A percentile compares a stretch with the other conserved stretches of the same genome.
phyloP scores from a whole-genome alignment of 1,140 invertebrate species.

The Probaryconus sp. region DNA sequence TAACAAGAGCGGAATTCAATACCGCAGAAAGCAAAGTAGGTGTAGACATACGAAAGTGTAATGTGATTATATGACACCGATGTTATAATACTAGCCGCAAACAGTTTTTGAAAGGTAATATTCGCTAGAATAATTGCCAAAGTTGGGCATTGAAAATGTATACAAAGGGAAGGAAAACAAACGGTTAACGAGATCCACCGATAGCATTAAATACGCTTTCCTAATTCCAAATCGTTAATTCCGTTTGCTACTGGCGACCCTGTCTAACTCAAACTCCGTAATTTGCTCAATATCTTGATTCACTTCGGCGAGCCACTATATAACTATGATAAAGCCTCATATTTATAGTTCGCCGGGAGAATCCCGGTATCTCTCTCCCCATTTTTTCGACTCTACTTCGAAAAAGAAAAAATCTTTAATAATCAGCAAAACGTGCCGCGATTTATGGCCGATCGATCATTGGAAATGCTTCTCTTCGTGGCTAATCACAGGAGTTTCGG shows the following conservation, averaged over 20 bases:
- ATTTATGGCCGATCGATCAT: constrained; percentile 15
- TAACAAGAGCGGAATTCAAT: not conserved
- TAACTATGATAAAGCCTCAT: constrained; percentile 28
- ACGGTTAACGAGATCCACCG: constrained; percentile 39
- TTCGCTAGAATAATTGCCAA: constrained; percentile 39
- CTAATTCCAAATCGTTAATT: constrained; percentile 63
- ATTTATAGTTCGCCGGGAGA: constrained; percentile 30
- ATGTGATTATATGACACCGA: constrained; percentile 18
- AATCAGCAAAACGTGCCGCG: constrained; percentile 11
- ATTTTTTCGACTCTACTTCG: constrained; percentile 3
- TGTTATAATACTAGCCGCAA: too few species aligned
- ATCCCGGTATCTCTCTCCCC: constrained; percentile 5
- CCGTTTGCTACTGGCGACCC: constrained; percentile 56
- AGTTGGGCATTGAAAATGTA: constrained; percentile 9
- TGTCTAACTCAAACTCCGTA: constrained; percentile 5
- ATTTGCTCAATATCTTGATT: constrained; percentile 35
- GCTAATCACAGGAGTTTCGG: too few species aligned
- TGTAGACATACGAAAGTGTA: constrained; percentile 1
- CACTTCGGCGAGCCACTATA: not conserved
- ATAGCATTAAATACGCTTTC: constrained; percentile 26
- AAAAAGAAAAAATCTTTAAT: constrained; percentile 28
- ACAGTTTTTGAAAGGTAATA: constrained; percentile 11
- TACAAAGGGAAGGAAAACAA: constrained; percentile 28
- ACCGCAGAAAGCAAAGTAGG: too few species aligned
- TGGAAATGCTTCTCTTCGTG: too few species aligned